Percentiles rank a stretch among this genome's conserved stretches.
phyloP scores from a whole-genome alignment of 2,113 vertebrate genomes.

The Cacatua alba region DNA sequence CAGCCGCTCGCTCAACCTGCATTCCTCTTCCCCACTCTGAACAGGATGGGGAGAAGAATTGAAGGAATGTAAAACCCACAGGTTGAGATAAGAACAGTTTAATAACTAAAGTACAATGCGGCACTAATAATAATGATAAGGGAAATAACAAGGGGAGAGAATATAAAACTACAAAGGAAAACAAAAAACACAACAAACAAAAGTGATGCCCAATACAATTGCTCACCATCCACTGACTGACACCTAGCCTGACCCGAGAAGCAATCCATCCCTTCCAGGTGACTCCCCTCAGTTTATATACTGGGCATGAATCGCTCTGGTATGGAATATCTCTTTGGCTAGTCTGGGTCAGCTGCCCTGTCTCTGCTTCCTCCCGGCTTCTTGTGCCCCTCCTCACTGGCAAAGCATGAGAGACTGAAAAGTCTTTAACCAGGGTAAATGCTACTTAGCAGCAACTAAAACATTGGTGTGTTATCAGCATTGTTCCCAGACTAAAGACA shows the following conservation, averaged over 20 bases:
- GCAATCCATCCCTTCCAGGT: not conserved
- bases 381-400: not conserved
- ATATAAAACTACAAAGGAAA: not conserved
- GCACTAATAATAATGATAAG: not conserved
- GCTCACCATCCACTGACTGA: not conserved
- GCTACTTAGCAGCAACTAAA: not conserved
- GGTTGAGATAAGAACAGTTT: not conserved
- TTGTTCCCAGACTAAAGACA: not conserved
- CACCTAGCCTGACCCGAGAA: not conserved
- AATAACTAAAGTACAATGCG: not conserved
- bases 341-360: not conserved
- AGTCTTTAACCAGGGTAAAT: not conserved
- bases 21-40: not conserved
- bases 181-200: not conserved
- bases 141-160: not conserved
- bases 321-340: not conserved
- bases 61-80: not conserved
- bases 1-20: not conserved
- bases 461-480: not conserved
- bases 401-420: not conserved
- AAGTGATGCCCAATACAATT: not conserved
- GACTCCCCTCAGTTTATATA: not conserved
- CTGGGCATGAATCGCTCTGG: not conserved
- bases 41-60: not conserved
- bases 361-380: not conserved